Evolutionary conservation across 2,797 vertebrate species (phyloP), one percentile per base, ranked within the genome.

Genomic region (Chelmon rostratus): DNA sequence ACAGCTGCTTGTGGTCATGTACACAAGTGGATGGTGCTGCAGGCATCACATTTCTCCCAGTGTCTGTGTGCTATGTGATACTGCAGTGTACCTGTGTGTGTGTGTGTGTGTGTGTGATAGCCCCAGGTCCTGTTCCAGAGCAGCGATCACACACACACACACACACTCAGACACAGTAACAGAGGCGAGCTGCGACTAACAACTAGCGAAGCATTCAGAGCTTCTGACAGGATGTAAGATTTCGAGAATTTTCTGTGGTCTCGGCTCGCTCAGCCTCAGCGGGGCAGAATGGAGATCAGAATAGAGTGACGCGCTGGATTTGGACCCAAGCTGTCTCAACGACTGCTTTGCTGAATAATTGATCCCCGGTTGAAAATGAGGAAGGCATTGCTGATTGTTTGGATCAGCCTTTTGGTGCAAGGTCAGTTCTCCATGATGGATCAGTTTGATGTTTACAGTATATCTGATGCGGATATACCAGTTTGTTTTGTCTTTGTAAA

Each of bases 81-180:
- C 88, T 57, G 73, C 70, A 49, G 78, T 80, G 68, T 70, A 53
- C 50, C 49, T 83, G 73, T 84, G 49, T 74, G 68, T 82, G 73
- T 81, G 73, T 62, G 50, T 59, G 76, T 76, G 75, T 81, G 81
- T 84, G 87, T 87, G 84, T 79, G 92, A 94, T 94, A 93, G 83
- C 86, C 88, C 67, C 86, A 81, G 93, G 90, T 95, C 93, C 76
- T 90, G 88, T 96, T 95, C 91, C 92, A 92, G 49, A 74, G 89
- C 67, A 81, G 76, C 71, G 53, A 81, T 91, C 81, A 79, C 86
- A 87, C 84, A 82, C 56, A 81, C 53, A 80, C 10, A 73, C 21
- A 87, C 85, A 86, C 82, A 79, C 50, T 79, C 31, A 79, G 12
- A 71, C 35, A 84, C 85, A 83, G 67, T 77, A 79, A 90, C 86